Percentiles rank a stretch among this genome's conserved stretches.
phyloP scores from a whole-genome alignment of 2,113 vertebrate species.

The Delphinus delphis region DNA sequence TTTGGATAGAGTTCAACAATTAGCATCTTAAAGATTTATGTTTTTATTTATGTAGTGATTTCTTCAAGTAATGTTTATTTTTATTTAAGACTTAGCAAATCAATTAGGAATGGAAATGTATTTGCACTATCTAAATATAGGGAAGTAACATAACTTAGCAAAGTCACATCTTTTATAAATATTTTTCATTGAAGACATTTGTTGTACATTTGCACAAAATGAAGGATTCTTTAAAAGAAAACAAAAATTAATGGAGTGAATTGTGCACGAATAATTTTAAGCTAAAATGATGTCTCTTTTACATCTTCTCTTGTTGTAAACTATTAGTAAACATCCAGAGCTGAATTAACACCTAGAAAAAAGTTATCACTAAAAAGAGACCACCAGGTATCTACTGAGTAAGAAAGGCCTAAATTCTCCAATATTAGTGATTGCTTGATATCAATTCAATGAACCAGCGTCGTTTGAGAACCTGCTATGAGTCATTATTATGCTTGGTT shows the following conservation, averaged over 20 bases:
- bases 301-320: background rate
- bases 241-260: background rate
- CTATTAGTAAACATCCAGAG: background rate
- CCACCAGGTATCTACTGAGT: accelerated
- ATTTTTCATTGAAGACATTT: background rate
- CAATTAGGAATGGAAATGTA: background rate
- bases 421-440: background rate
- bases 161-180: background rate
- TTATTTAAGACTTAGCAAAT: background rate
- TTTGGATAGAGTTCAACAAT: background rate
- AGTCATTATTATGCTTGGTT: background rate
- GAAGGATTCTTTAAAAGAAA: background rate
- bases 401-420: background rate
- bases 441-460: background rate
- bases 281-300: background rate
- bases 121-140: background rate
- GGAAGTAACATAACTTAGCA: background rate
- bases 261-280: background rate
- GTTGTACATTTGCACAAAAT: background rate
- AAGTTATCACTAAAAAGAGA: background rate
- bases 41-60: background rate
- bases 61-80: background rate
- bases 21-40: background rate
- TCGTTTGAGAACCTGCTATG: background rate
- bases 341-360: background rate